A percentile compares a stretch with the other conserved stretches of the same genome.
phyloP scores from a whole-genome alignment of 2,113 vertebrate species.

The Pseudois nayaur region DNA sequence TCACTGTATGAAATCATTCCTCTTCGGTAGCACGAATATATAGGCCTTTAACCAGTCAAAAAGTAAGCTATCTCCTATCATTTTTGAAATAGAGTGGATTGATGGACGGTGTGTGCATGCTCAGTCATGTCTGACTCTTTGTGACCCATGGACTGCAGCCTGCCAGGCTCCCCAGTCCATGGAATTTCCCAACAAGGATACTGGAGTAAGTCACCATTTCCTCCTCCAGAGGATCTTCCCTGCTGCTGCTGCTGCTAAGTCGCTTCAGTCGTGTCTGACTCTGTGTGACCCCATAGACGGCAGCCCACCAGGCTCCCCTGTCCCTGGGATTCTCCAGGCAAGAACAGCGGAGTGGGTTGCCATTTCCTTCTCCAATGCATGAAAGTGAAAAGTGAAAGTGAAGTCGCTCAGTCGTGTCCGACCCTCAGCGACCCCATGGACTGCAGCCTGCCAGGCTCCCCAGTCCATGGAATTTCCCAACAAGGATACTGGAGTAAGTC shows the following conservation, averaged over 20 bases:
- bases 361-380: no score
- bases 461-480: no score
- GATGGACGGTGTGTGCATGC: not conserved
- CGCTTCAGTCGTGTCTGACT: fast-evolving
- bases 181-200: not conserved
- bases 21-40: not conserved
- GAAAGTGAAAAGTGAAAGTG: no score
- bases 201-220: not conserved
- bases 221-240: not conserved
- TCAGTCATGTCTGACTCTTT: not conserved
- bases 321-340: no score
- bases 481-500: no score
- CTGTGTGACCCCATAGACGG: no score
- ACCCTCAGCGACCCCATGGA: no score
- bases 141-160: not conserved
- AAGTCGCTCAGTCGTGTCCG: no score
- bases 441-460: no score
- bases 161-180: not conserved
- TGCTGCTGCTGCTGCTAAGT: not conserved
- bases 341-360: no score
- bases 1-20: not conserved
- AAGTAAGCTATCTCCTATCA: not conserved
- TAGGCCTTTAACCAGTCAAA: not conserved
- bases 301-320: no score
- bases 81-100: conserved; percentile 3